A percentile compares a stretch with the other conserved stretches of the same genome.
phyloP scores from a whole-genome alignment of 2,113 vertebrate genomes.

The Bambusicola thoracicus region DNA sequence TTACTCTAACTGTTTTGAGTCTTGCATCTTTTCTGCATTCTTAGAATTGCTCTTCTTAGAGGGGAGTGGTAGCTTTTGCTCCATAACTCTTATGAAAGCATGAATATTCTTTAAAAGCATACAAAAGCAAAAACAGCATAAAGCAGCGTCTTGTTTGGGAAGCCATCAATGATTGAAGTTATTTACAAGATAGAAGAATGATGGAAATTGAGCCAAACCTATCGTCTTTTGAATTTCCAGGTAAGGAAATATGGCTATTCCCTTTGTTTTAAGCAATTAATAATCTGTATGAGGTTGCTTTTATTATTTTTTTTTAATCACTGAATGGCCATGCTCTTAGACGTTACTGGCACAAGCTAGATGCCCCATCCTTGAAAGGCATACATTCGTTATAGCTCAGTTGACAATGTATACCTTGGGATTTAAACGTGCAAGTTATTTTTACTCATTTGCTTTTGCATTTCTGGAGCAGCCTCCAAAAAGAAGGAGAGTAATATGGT shows the following conservation, averaged over 20 bases:
- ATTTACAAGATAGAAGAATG: slow-evolving; percentile 72
- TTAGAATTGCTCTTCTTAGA: slow-evolving; percentile 24
- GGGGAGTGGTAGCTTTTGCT: slow-evolving; percentile 32
- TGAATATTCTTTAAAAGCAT: slow-evolving; percentile 58
- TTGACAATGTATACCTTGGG: slow-evolving; percentile 16
- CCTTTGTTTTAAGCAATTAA: slow-evolving; percentile 59
- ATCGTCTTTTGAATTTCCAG: slow-evolving; percentile 63
- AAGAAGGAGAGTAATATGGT: background rate
- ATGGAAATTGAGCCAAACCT: slow-evolving; percentile 72
- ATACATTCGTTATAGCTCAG: background rate
- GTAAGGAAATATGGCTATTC: slow-evolving; percentile 71
- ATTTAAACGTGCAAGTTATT: slow-evolving; percentile 30
- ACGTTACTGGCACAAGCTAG: background rate
- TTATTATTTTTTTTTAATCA: background rate
- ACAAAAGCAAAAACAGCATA: slow-evolving; percentile 63
- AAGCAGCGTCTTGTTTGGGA: slow-evolving; percentile 62
- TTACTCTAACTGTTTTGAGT: slow-evolving; percentile 40
- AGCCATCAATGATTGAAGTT: slow-evolving; percentile 69
- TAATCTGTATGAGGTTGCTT: background rate
- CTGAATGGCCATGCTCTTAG: background rate
- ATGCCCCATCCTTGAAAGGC: background rate
- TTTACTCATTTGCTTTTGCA: slow-evolving; percentile 16
- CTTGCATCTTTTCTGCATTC: slow-evolving; percentile 43
- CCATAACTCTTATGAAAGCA: slow-evolving; percentile 36
- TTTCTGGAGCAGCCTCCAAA: slow-evolving; percentile 49